Conservation (phyloP, 2,888 invertebrate species). For the Aphodius granarius region DNA sequence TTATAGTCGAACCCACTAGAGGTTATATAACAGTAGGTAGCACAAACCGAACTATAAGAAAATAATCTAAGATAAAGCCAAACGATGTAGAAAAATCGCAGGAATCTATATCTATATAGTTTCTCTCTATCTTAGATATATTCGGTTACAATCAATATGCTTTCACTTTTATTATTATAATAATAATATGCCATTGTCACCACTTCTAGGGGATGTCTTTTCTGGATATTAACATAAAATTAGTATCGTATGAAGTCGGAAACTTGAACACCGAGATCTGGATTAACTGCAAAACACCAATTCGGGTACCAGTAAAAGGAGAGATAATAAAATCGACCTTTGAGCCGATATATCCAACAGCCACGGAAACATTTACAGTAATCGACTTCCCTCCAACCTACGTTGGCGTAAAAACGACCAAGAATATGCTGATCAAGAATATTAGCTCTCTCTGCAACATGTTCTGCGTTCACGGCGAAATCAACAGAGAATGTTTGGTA, state of each 20-base stretch:
- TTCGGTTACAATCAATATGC: too few species aligned
- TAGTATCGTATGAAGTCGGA: conserved; percentile 49
- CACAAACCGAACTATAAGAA: background rate
- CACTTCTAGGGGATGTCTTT: background rate
- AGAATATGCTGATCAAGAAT: conserved; percentile 51
- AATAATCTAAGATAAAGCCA: too few species aligned
- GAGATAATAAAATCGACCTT: conserved; percentile 49
- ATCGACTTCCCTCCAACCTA: conserved; percentile 53
- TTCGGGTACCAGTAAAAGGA: conserved; percentile 43
- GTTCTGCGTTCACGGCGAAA: conserved; percentile 51
- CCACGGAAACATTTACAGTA: conserved; percentile 49
- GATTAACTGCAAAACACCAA: conserved; percentile 49
- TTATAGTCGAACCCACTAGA: conserved; percentile 51
- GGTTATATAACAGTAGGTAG: conserved; percentile 44
- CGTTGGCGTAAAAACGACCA: conserved; percentile 45
- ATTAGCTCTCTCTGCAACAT: conserved; percentile 49
- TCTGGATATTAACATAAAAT: conserved; percentile 44
- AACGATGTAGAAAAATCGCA: too few species aligned
- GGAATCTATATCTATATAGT: too few species aligned
- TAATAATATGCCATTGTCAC: background rate
- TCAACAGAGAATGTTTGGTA: conserved; percentile 43
- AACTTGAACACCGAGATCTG: conserved; percentile 52
- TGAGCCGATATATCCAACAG: conserved; percentile 47
- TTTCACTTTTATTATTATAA: too few species aligned
- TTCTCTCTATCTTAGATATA: too few species aligned